Conservation (phyloP, 2,113 vertebrate genomes). For the Malaclemys terrapin region DNA sequence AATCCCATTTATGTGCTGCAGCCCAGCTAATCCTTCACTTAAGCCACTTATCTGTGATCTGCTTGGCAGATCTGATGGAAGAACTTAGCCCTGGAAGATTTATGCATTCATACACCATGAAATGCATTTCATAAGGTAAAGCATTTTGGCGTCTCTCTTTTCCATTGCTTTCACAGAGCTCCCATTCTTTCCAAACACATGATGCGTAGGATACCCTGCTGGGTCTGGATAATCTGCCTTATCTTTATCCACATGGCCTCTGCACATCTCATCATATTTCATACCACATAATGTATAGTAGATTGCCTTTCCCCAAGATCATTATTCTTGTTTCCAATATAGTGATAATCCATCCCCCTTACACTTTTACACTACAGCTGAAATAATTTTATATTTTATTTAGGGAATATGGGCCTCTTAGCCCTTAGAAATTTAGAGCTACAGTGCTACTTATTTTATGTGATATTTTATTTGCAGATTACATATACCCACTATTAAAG, state of each 20-base stretch:
- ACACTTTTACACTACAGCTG: not conserved
- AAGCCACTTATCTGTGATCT: slow-evolving; percentile 2
- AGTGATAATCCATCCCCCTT: not conserved
- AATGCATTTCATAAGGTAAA: slow-evolving; percentile 14
- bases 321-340: slow-evolving; percentile 11
- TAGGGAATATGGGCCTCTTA: not conserved
- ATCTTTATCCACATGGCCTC: not conserved
- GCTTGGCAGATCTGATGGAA: not conserved
- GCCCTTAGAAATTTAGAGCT: not conserved
- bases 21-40: not conserved
- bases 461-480: not conserved
- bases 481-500: not conserved
- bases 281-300: not conserved
- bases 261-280: not conserved
- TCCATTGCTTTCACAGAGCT: not conserved
- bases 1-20: slow-evolving; percentile 36
- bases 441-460: not conserved
- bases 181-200: not conserved
- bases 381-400: not conserved
- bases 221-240: not conserved
- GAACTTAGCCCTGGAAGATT: slow-evolving; percentile 16
- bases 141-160: not conserved
- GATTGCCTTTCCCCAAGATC: not conserved
- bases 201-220: not conserved
- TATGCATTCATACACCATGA: not conserved